A percentile compares a stretch with the other conserved stretches of the same genome.
Evolutionary conservation across 2,888 invertebrate genomes (phyloP).

Genomic region (Harpalus rufipes): DNA sequence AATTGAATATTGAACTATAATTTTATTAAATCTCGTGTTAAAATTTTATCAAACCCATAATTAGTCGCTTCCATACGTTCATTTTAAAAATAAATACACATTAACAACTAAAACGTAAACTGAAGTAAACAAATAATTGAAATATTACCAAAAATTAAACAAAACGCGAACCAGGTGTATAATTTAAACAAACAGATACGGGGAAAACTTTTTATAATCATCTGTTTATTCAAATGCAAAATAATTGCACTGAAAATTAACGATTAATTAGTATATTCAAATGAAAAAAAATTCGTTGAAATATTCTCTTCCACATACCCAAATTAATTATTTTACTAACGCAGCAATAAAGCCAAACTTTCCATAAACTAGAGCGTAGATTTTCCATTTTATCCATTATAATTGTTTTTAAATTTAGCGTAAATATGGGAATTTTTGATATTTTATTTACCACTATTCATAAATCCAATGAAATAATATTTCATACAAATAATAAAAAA

Average conservation of each 20-base stretch:
- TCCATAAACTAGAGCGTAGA: no score
- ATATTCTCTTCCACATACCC: no score
- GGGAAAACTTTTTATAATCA: neutral
- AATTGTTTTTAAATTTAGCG: no score
- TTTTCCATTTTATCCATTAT: no score
- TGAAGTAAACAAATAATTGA: neutral
- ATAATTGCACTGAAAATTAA: neutral
- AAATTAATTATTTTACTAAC: no score
- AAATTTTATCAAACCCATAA: conserved; percentile 7
- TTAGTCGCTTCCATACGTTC: neutral
- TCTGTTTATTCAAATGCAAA: neutral
- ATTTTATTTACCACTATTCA: no score
- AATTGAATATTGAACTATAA: neutral
- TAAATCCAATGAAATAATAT: no score
- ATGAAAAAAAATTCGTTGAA: neutral
- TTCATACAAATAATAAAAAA: no score
- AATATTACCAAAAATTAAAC: neutral
- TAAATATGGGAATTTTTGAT: no score
- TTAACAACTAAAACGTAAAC: neutral
- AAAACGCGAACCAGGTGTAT: neutral
- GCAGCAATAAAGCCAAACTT: no score
- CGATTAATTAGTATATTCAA: neutral
- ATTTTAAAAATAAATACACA: neutral
- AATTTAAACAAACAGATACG: neutral
- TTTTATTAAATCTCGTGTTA: conserved; percentile 5